These are phyloP conservation scores for Drosophila acutilabella DNA, from an alignment of 2,888 invertebrate genomes.

Conservation along the genomic window DNA sequence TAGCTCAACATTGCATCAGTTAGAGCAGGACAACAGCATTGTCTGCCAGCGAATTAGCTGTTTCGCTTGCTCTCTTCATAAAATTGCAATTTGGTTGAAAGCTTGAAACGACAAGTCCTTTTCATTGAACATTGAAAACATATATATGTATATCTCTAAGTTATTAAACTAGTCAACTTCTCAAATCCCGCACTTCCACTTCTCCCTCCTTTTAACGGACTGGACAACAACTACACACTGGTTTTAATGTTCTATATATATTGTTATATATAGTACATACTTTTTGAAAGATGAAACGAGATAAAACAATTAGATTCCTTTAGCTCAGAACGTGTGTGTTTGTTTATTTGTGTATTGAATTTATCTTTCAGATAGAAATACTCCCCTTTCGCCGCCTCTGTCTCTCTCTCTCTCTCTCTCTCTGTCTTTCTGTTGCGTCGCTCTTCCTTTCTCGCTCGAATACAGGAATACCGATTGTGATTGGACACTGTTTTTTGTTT, in stretches of 20 bases:
- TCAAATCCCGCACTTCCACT: background rate
- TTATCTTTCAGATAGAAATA: constrained; percentile 9
- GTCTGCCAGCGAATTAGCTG: constrained; percentile 19
- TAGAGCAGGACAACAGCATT: constrained; percentile 34
- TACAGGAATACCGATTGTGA: constrained; percentile 27
- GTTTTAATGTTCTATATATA: background rate
- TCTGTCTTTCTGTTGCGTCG: background rate
- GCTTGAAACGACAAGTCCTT: constrained; percentile 8
- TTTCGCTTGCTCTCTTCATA: constrained; percentile 26
- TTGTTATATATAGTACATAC: background rate
- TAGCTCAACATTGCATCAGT: constrained; percentile 35
- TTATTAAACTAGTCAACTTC: background rate
- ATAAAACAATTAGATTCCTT: constrained; percentile 17
- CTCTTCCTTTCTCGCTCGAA: constrained; percentile 1
- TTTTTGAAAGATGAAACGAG: constrained; percentile 12
- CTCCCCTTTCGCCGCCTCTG: background rate
- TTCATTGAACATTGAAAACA: constrained; percentile 4
- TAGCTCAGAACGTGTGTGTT: constrained; percentile 11
- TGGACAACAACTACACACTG: constrained; percentile 5
- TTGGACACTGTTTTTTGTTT: constrained; percentile 13
- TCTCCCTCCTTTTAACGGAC: background rate
- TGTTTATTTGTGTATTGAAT: background rate
- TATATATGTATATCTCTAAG: background rate
- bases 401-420: background rate
- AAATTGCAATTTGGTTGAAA: constrained; percentile 23